Base-by-base conservation (phyloP, 2,113 vertebrate genomes). In the Dipodomys ordii region DNA sequence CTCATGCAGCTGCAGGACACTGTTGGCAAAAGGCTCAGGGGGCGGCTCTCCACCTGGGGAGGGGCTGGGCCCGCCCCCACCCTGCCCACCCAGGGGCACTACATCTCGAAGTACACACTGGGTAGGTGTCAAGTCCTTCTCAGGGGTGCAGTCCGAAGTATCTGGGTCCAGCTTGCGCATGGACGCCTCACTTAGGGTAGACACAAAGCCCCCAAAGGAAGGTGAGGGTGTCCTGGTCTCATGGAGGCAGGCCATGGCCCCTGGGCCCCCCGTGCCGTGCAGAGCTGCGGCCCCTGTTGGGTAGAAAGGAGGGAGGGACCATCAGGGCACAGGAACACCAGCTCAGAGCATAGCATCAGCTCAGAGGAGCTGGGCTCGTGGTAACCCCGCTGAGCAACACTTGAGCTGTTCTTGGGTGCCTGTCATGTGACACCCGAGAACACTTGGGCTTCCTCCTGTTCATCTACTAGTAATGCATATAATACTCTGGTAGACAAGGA, bases 31-130 rank as follows among this genome's bases (percentile, higher is more conserved):
- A 94, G 99, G 99, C 98, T 96, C 98, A 95, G 94, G 98, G 96
- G 97, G 98, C 94, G 97, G 94, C 87, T 99, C 99, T 81, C 99
- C 99, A n/a, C 98, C 98, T 95, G 69, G 98, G 98, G 62, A 99
- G 98, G 97, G 99, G 98, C 97, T 97, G 0, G 98, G 98, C 62
- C 98, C 97, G 6, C 96, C 94, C 0, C 98, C 95, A 0, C 96
- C 98, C 23, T 99, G 98, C 0, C 98, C 99, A 84, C 99, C 98
- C 7, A 99, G 98, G 80, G 99, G 99, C 88, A 99, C 98, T 68
- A 99, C 99, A 22, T 99, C 99, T n/a, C 99, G 98, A 68, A 99
- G 98, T 53, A 99, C 99, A 83, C 99, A 99, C 97, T 99, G 99
- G 39, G 99, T 99, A 20, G 99, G 99, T 2, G 99, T 99, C 92